phyloP scores from a whole-genome alignment of 2,113 vertebrate genomes.

The Meriones unguiculatus region DNA sequence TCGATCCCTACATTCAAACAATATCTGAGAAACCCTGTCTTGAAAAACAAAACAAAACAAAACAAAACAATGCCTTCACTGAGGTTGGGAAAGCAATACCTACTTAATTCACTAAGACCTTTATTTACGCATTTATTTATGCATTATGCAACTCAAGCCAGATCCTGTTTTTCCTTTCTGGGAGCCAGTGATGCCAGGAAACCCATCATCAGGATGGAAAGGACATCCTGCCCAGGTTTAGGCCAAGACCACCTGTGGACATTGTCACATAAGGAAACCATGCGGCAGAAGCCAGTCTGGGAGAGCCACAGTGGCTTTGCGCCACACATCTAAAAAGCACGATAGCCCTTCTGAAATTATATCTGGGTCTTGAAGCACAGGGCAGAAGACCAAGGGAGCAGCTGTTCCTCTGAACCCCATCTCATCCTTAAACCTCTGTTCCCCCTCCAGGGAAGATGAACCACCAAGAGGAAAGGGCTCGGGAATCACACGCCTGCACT shows the following conservation, averaged over 20 bases:
- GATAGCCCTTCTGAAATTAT: background rate
- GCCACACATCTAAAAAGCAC: background rate
- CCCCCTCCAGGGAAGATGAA: background rate
- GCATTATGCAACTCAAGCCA: background rate
- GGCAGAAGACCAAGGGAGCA: background rate
- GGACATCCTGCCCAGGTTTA: background rate
- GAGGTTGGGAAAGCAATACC: background rate
- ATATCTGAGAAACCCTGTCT: background rate
- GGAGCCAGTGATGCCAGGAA: background rate
- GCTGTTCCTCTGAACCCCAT: background rate
- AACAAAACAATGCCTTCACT: background rate
- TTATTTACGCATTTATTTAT: background rate
- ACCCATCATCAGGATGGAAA: background rate
- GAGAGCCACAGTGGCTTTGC: background rate
- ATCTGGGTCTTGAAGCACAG: background rate
- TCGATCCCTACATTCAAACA: background rate
- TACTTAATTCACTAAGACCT: background rate
- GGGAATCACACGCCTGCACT: background rate
- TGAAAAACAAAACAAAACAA: background rate
- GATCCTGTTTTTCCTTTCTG: background rate
- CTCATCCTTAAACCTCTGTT: background rate
- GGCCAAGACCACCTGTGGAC: slow-evolving; percentile 26
- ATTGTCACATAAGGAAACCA: slow-evolving; percentile 1
- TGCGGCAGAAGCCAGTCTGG: background rate
- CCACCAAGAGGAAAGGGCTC: background rate